A percentile compares a stretch with the other conserved stretches of the same genome.
Conservation (phyloP, 2,797 vertebrate species). For the Hippoglossus hippoglossus region DNA sequence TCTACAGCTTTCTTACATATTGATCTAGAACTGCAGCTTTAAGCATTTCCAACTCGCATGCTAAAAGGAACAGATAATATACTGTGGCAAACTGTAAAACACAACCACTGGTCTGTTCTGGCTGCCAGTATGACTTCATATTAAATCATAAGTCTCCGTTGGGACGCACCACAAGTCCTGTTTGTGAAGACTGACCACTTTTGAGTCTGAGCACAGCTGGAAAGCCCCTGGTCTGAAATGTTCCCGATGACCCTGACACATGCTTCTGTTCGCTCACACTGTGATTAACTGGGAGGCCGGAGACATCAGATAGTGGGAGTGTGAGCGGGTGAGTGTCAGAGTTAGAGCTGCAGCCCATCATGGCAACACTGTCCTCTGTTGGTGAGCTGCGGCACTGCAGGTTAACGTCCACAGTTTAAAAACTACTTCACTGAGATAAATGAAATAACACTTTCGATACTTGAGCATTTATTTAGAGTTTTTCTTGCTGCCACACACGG, state of each 20-base stretch:
- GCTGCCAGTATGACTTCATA: constrained; percentile 3
- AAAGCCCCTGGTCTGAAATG: constrained; percentile 25
- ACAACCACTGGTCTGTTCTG: background rate
- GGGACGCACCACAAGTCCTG: background rate
- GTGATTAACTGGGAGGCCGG: constrained; percentile 21
- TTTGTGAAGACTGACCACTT: constrained; percentile 23
- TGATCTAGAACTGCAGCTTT: background rate
- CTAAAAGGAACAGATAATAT: background rate
- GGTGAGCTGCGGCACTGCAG: constrained; percentile 3
- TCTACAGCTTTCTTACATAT: no score
- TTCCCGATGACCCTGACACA: constrained; percentile 13
- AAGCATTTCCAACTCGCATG: background rate
- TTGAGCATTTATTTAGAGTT: background rate
- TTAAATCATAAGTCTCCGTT: constrained; percentile 9
- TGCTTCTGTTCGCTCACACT: constrained; percentile 31
- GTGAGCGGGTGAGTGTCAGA: background rate
- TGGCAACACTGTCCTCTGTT: constrained; percentile 15
- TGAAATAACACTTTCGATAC: background rate
- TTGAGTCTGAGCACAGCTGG: constrained; percentile 6
- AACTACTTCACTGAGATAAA: no score
- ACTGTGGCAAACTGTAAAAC: background rate
- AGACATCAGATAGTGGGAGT: constrained; percentile 15
- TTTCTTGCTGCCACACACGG: background rate
- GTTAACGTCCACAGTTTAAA: no score
- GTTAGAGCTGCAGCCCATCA: background rate